phyloP scores from a whole-genome alignment of 2,888 invertebrate genomes.

The Drosophila longiperda region DNA sequence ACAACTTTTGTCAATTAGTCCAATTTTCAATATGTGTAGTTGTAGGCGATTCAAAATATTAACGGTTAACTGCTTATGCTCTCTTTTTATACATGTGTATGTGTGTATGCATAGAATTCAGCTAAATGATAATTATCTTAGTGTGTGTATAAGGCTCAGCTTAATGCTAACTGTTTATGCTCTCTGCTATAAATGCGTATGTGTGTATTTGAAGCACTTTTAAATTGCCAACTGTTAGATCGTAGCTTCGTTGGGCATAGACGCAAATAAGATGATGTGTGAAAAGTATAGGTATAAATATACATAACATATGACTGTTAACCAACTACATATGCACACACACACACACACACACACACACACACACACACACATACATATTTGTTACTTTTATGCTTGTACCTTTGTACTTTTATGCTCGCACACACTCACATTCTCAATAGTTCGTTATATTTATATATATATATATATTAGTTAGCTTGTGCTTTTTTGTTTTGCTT shows the following conservation, averaged over 20 bases:
- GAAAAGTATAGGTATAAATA: background rate
- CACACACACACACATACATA: background rate
- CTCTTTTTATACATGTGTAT: background rate
- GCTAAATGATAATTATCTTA: background rate
- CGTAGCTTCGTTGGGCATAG: background rate
- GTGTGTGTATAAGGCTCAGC: background rate
- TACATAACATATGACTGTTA: background rate
- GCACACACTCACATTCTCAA: background rate
- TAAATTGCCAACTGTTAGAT: background rate
- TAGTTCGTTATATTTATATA: background rate
- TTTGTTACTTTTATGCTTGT: background rate
- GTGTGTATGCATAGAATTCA: background rate
- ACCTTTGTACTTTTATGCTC: background rate
- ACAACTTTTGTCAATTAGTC: constrained; percentile 19
- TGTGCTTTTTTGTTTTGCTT: background rate
- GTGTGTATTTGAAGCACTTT: background rate
- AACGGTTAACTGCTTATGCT: constrained; percentile 11
- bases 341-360: background rate
- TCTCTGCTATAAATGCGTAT: background rate
- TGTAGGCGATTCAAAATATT: constrained; percentile 9
- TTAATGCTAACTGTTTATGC: constrained; percentile 2
- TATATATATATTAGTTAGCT: background rate
- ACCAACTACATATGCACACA: no score
- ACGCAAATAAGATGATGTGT: constrained; percentile 6
- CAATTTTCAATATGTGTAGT: constrained; percentile 7